These are phyloP conservation scores for Microctonus aethiopoides DNA, from an alignment of 2,888 invertebrate genomes.

Conservation along the genomic window DNA sequence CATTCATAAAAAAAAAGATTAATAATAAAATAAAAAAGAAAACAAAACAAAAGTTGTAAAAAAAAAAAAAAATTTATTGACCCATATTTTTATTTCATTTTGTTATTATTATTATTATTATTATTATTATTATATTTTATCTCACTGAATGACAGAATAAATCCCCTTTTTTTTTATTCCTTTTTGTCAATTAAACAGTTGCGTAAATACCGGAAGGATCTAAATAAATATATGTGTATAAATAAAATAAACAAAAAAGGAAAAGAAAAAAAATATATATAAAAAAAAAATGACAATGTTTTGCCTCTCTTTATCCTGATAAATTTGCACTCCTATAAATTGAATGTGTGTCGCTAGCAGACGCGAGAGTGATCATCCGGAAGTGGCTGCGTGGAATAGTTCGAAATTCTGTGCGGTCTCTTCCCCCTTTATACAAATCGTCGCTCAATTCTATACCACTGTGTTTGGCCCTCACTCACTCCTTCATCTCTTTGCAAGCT, in stretches of 20 bases:
- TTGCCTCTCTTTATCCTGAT: not conserved
- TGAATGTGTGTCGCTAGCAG: slow-evolving; percentile 15
- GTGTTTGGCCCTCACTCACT: not conserved
- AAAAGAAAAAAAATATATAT: not conserved
- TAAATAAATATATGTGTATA: not conserved
- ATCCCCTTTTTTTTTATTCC: not conserved
- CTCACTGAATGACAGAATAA: no score
- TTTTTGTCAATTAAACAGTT: not conserved
- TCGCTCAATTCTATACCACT: not conserved
- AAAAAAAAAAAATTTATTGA: no score
- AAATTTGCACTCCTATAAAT: slow-evolving; percentile 9
- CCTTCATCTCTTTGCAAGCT: not conserved
- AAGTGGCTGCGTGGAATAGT: slow-evolving; percentile 25
- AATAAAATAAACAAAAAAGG: not conserved
- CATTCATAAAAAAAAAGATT: no score
- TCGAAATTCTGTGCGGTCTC: slow-evolving; percentile 14
- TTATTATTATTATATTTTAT: no score
- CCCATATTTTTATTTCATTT: no score
- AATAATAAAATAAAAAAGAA: no score
- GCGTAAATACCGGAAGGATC: not conserved
- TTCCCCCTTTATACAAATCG: not conserved
- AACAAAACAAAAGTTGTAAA: no score
- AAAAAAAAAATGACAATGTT: not conserved
- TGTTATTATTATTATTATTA: no score
- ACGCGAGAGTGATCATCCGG: slow-evolving; percentile 18